Conservation (phyloP, 2,113 vertebrate genomes). For the Sinocyclocheilus maitianheensis region DNA sequence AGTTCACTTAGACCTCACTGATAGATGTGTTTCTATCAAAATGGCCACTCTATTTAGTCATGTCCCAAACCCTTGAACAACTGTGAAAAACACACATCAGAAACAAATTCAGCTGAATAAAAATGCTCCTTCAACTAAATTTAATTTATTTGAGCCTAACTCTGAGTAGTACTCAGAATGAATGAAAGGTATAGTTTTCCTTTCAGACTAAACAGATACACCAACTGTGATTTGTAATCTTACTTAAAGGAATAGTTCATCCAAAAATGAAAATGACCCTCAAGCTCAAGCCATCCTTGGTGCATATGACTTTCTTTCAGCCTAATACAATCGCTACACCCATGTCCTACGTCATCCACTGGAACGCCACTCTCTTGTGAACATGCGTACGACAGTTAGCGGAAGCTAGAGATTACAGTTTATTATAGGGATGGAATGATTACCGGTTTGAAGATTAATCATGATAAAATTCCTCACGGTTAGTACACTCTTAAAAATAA, state of each 20-base stretch:
- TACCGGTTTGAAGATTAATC: too few relatives aligned
- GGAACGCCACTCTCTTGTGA: too few relatives aligned
- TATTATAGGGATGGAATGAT: too few relatives aligned
- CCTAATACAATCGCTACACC: too few relatives aligned
- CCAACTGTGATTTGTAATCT: neutral
- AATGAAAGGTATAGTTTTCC: neutral
- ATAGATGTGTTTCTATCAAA: conserved; percentile 1
- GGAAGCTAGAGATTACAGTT: too few relatives aligned
- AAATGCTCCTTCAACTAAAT: neutral
- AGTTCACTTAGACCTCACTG: neutral
- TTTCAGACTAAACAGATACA: neutral
- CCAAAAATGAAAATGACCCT: too few relatives aligned
- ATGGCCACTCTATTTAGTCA: neutral
- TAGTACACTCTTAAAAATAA: neutral
- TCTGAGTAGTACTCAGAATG: too few relatives aligned
- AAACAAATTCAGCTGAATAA: neutral
- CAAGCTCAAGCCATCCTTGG: too few relatives aligned
- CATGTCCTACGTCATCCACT: too few relatives aligned
- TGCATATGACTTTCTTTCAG: too few relatives aligned
- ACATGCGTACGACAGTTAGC: too few relatives aligned
- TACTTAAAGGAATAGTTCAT: neutral
- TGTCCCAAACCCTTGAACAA: neutral
- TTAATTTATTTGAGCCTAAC: neutral
- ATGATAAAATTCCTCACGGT: too few relatives aligned
- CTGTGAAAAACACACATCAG: neutral